Evolutionary conservation across 2,113 vertebrate species (phyloP).

Genomic region (Dryoscopus gambensis): DNA sequence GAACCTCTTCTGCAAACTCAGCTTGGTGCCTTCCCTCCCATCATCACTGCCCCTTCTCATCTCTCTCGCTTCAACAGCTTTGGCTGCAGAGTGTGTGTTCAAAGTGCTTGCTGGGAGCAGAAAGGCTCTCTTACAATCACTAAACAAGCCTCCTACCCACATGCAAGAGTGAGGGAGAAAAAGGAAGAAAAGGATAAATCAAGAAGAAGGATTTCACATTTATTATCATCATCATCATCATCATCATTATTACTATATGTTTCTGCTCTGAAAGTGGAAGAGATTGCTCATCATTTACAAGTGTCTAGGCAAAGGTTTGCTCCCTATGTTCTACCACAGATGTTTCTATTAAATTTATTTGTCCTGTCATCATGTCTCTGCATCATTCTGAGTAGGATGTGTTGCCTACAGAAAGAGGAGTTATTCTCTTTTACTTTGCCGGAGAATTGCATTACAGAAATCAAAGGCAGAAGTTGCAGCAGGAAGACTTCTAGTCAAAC

Average conservation of each 20-base stretch:
- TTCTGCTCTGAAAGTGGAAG: background rate
- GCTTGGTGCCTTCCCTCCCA: slow-evolving; percentile 33
- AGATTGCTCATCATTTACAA: background rate
- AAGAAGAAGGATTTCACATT: background rate
- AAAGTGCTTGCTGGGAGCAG: background rate
- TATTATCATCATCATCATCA: background rate
- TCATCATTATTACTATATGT: background rate
- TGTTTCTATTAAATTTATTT: background rate
- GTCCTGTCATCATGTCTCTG: background rate
- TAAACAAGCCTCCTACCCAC: background rate
- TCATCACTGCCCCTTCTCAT: slow-evolving; percentile 53
- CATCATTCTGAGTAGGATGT: background rate
- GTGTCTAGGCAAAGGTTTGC: background rate
- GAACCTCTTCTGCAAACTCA: slow-evolving; percentile 24
- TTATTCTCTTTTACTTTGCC: background rate
- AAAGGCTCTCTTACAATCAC: background rate
- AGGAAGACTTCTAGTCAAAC: background rate
- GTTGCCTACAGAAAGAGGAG: background rate
- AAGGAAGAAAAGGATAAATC: background rate
- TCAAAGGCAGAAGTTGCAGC: background rate
- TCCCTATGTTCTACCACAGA: background rate
- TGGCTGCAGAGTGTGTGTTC: background rate
- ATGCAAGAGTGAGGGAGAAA: background rate
- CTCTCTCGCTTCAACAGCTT: slow-evolving; percentile 39
- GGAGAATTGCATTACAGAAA: background rate